Evolutionary conservation across 1,140 invertebrate genomes (phyloP).

Genomic region (Lucilia cuprina): DNA sequence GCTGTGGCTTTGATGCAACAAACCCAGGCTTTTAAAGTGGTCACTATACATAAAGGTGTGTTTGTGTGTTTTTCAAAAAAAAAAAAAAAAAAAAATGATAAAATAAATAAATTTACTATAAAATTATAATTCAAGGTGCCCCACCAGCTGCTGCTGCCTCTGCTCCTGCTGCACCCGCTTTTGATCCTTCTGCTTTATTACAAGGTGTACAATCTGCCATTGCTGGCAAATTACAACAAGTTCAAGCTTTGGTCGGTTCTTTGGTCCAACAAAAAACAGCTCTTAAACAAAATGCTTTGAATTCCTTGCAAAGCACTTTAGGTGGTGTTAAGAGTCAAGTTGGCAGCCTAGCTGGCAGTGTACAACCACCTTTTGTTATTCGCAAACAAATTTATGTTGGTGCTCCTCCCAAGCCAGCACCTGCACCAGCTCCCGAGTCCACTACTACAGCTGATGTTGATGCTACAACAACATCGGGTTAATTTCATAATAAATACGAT

Average conservation of each 20-base stretch:
- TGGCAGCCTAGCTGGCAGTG: neutral
- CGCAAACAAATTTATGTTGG: constrained; percentile 24
- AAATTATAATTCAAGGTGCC: neutral
- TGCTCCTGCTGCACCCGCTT: neutral
- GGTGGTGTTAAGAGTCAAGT: constrained; percentile 22
- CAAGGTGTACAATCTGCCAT: constrained; percentile 15
- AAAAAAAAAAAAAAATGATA: neutral
- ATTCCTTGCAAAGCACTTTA: constrained; percentile 17
- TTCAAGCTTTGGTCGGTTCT: constrained; percentile 18
- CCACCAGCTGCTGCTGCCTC: neutral
- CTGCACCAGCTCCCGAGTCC: neutral
- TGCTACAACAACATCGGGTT: constrained; percentile 1
- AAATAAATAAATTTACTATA: neutral
- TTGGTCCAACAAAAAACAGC: neutral
- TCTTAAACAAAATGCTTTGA: constrained; percentile 33
- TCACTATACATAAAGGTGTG: constrained; percentile 18
- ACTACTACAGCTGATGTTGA: constrained; percentile 16
- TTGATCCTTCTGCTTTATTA: neutral
- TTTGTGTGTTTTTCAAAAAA: neutral
- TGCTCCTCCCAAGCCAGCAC: neutral
- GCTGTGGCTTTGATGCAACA: neutral
- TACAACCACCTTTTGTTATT: neutral
- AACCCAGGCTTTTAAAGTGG: constrained; percentile 1
- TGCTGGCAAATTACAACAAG: constrained; percentile 18
- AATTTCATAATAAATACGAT: neutral